Evolutionary conservation across 2,797 vertebrate species (phyloP).

Genomic region (Sebastes iracundus): DNA sequence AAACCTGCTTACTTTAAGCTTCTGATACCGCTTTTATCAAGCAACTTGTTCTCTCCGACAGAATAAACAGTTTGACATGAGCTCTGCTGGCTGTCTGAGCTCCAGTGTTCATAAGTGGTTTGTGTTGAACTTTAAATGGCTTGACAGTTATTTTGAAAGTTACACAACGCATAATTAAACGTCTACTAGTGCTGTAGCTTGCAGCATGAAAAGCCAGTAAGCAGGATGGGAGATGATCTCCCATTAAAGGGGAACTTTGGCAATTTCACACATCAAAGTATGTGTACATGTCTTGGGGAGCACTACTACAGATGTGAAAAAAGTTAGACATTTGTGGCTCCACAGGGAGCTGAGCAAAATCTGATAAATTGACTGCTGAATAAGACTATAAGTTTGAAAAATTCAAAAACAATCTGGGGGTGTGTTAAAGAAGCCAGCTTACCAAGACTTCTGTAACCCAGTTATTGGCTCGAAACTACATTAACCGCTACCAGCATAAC

Average conservation of each 20-base stretch:
- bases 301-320: neutral
- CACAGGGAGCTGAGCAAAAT: neutral
- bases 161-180: constrained; percentile 24
- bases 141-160: constrained; percentile 19
- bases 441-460: neutral
- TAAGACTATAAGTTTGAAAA: neutral
- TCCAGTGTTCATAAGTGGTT: constrained; percentile 12
- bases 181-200: neutral
- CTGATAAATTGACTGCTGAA: neutral
- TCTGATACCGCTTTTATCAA: constrained; percentile 6
- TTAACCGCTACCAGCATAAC: neutral
- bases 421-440: neutral
- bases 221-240: neutral
- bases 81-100: neutral
- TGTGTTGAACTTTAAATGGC: constrained; percentile 25
- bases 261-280: constrained; percentile 6
- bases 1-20: constrained; percentile 3
- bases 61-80: constrained; percentile 13
- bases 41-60: neutral
- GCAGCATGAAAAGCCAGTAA: neutral
- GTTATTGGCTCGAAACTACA: neutral
- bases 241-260: neutral
- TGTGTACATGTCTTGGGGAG: neutral
- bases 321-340: neutral
- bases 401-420: neutral